A percentile compares a stretch with the other conserved stretches of the same genome.
Conservation (phyloP, 2,888 invertebrate genomes). For the Aleiodes leptofemur region DNA sequence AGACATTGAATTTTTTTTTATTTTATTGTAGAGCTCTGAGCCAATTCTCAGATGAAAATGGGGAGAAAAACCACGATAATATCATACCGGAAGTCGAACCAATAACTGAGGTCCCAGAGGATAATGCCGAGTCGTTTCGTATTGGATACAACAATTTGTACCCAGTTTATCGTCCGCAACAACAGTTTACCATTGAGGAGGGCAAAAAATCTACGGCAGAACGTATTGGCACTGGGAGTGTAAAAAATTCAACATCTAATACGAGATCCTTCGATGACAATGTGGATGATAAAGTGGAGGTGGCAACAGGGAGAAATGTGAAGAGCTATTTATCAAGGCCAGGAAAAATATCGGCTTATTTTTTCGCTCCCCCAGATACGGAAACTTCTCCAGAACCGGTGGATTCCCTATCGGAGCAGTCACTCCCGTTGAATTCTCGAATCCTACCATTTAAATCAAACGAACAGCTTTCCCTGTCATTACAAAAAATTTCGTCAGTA, state of each 20-base stretch:
- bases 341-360: slow-evolving; percentile 50
- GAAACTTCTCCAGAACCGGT: slow-evolving; percentile 5
- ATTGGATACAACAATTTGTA: slow-evolving; percentile 41
- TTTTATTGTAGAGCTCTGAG: neutral
- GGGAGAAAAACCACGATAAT: neutral
- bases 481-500: neutral
- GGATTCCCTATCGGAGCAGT: neutral
- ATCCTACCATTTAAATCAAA: slow-evolving; percentile 21
- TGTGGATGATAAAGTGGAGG: neutral
- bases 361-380: slow-evolving; percentile 48
- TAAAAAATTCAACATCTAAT: slow-evolving; percentile 22
- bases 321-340: slow-evolving; percentile 4
- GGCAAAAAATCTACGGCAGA: slow-evolving; percentile 30
- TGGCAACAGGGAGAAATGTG: neutral
- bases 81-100: slow-evolving; percentile 4
- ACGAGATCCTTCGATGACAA: neutral
- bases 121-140: neutral
- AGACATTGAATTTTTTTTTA: neutral
- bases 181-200: slow-evolving; percentile 47
- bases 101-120: slow-evolving; percentile 15
- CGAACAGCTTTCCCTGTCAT: slow-evolving; percentile 42
- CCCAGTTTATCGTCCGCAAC: slow-evolving; percentile 50
- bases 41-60: neutral
- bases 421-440: slow-evolving; percentile 16
- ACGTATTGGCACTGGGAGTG: slow-evolving; percentile 22